Conservation (phyloP, 2,113 vertebrate genomes). For the Pao palembangensis region DNA sequence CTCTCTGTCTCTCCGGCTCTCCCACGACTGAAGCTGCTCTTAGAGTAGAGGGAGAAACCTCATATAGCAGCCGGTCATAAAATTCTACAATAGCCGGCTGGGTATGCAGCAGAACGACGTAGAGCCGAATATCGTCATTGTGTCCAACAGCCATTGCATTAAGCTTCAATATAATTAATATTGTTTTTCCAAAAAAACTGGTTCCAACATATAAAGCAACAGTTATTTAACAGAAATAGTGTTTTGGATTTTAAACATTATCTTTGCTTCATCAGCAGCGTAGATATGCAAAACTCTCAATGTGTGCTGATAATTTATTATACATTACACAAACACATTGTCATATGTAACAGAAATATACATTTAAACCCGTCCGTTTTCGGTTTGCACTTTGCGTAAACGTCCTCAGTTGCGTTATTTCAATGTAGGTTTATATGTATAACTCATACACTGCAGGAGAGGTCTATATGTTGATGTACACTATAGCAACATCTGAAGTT, state of each 20-base stretch:
- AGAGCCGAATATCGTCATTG: conserved; percentile 89
- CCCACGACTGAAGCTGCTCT: conserved; percentile 87
- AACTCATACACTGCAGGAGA: conserved; percentile 53
- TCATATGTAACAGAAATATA: conserved; percentile 70
- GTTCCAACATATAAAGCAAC: background rate
- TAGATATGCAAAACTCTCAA: conserved; percentile 5
- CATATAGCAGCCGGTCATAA: conserved; percentile 98
- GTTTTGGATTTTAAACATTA: too few species aligned
- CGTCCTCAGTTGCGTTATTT: conserved; percentile 36
- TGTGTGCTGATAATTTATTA: conserved; percentile 76
- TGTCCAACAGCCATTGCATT: conserved; percentile 83
- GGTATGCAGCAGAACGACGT: conserved; percentile 87
- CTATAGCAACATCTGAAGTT: conserved; percentile 74
- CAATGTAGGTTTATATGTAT: conserved; percentile 31
- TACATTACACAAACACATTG: conserved; percentile 69
- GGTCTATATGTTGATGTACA: conserved; percentile 77
- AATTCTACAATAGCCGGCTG: conserved; percentile 98
- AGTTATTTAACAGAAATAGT: background rate
- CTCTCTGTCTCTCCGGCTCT: conserved; percentile 81
- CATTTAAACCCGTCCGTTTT: conserved; percentile 25
- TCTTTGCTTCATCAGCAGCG: too few species aligned
- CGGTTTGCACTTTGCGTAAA: conserved; percentile 34
- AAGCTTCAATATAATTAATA: conserved; percentile 13
- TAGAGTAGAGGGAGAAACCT: conserved; percentile 92
- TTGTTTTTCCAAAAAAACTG: background rate